Percentiles rank a stretch among this genome's conserved stretches.
Conservation (phyloP, 64 coral and sea anemone species). For the Astreopora myriophthalma region DNA sequence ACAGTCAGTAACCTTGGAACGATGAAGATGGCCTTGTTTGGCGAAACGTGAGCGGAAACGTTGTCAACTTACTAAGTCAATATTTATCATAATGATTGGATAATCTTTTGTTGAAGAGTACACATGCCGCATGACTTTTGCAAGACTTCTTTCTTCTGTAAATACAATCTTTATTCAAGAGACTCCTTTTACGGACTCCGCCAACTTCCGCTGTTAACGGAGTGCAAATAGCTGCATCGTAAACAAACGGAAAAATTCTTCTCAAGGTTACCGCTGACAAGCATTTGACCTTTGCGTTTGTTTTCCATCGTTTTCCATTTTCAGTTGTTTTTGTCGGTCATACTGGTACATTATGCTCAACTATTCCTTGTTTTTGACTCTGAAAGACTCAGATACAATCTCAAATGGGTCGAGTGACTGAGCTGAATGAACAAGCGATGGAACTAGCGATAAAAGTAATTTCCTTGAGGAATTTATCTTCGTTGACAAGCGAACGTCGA, state of each 20-base stretch:
- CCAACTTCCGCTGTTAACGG: not conserved
- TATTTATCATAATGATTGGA: not conserved
- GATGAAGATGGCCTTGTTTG: not conserved
- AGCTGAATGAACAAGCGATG: not conserved
- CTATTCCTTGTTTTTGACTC: not conserved
- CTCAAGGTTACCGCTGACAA: constrained; percentile 15
- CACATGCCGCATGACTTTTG: no score
- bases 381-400: not conserved
- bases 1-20: no score
- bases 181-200: not conserved
- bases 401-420: not conserved
- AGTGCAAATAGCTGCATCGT: not conserved
- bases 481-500: not conserved
- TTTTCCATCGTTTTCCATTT: not conserved
- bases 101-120: not conserved
- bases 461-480: not conserved
- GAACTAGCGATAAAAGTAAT: not conserved
- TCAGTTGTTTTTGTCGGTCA: no score
- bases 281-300: not conserved
- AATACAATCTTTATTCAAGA: no score
- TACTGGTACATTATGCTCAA: not conserved
- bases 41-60: not conserved
- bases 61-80: no score
- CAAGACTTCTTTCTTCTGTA: no score
- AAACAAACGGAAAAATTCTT: not conserved